Conservation (phyloP, 2,888 invertebrate genomes). For the Macaria liturata region DNA sequence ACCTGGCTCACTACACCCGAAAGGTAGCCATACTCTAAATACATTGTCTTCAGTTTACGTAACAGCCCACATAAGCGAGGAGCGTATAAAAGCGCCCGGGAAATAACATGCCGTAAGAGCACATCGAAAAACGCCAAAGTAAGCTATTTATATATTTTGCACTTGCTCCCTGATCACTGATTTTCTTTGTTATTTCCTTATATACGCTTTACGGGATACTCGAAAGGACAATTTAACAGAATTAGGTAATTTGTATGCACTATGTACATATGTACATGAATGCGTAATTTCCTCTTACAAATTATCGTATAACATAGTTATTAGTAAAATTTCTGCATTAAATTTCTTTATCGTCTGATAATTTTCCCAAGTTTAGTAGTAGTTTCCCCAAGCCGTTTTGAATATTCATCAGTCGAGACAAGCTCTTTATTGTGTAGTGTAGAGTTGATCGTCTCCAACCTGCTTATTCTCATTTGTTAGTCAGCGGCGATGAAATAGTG, state of each 20-base stretch:
- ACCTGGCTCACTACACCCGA: conserved; percentile 43
- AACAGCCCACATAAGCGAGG: conserved; percentile 23
- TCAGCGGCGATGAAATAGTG: conserved; percentile 62
- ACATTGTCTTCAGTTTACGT: conserved; percentile 30
- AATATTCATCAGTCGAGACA: conserved; percentile 1
- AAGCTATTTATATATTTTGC: conserved; percentile 18
- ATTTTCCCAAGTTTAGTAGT: too few relatives aligned
- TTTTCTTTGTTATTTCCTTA: conserved; percentile 10
- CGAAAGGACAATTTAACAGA: too few relatives aligned
- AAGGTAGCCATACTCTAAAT: conserved; percentile 30
- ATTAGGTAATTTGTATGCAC: too few relatives aligned
- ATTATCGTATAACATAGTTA: too few relatives aligned
- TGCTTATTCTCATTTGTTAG: conserved; percentile 52
- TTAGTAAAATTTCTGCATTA: too few relatives aligned
- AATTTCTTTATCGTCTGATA: too few relatives aligned
- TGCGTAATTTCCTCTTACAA: too few relatives aligned
- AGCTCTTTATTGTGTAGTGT: conserved; percentile 8
- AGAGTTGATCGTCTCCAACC: conserved; percentile 23
- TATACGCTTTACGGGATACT: background rate
- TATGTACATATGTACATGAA: too few relatives aligned
- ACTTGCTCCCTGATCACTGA: conserved; percentile 13
- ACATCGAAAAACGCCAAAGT: conserved; percentile 13
- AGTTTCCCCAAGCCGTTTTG: background rate
- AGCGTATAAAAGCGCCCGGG: conserved; percentile 17
- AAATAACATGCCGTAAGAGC: conserved; percentile 19